Base-by-base conservation (phyloP, 2,113 vertebrate genomes). In the Psilopsiagon aymara region DNA sequence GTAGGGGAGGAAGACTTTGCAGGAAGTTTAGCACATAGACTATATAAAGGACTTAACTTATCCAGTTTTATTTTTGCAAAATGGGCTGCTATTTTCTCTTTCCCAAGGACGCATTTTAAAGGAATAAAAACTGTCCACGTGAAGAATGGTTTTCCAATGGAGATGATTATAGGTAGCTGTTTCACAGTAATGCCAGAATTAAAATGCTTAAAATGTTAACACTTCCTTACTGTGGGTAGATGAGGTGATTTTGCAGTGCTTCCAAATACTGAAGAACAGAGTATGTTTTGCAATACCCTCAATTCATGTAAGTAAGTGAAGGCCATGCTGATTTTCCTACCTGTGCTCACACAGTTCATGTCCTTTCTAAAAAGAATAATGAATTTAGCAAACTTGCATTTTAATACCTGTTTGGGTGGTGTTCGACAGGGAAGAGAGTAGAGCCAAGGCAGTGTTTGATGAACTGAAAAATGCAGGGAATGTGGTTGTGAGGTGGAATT, bases 1-100 rank as follows among this genome's bases (percentile, higher is more conserved):
- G 82, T 4, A 86, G 86, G 35, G 41, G 92, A 92, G 69, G 81
- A 89, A 87, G 88, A 88, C 70, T 68, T 80, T 92, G 91, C 66
- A 76, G 57, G 49, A 86, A 93, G 69, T 94, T 94, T 66, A 94
- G 88, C 37, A 62, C 66, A 47, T 2, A 35, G 31, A 33, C 46
- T 73, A 16, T 27, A 46, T 47, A 73, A 89, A 89, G 43, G 44
- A 57, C 28, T 94, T 64, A 37, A 39, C 31, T 94, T 68, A 39
- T 0, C 37, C 25, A 43, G 39, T 91, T 91, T 77, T 79, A 68
- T 80, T 92, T 95, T 78, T 71, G 68, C 43, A 63, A 81, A 92
- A 80, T 1, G 2, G n/a, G 8, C 3, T 49, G 11, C 4, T 13
- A 25, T n/a, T 46, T 7, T 52, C 21, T 9, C 1, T 1, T 4